Evolutionary conservation across 2,888 invertebrate species (phyloP), one percentile per base, ranked within the genome.

Genomic region (Eledone cirrhosa): DNA sequence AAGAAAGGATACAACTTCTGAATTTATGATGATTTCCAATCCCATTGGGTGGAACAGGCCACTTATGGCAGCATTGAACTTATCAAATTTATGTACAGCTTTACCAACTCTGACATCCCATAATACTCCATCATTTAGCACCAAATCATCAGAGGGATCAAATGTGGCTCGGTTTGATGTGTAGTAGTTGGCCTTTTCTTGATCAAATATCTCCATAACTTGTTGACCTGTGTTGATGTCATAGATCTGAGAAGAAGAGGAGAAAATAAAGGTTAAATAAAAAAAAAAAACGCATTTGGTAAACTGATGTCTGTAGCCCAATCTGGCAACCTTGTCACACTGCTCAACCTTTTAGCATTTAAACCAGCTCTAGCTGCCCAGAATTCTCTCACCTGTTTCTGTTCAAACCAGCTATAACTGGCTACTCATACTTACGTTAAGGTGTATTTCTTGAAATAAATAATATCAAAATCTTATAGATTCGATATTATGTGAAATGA

Each of bases 31-130:
- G 65, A 98, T 96, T 92, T 98, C 98, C 81, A 97, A 92, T 0
- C 97, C 97, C 89, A 96, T 97, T 0, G 98, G 98, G 93, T 98
- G 98, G 88, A 99, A 99, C 11, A 97, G 95, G 0, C 98, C 99
- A 88, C 96, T 98, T 79, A 97, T 94, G 67, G 95, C 95, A 89
- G 97, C 96, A 92, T 98, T 99, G 53, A 99, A 93, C 91, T 99
- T 99, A 92, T 99, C 99, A 89, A 99, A 96, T 90, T 98, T 98
- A 92, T 98, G 98, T 74, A 99, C 95, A 84, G 96, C 94, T 87
- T 95, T 95, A 29, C 95, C 85, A 0, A 95, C 93, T 85, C 94
- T 94, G 14, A 97, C 95, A 90, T 99, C 98, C 95, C 97, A 99
- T 0, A 99, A 91, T 0, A 98, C 97, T 63, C 99, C 98, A 90